These are phyloP conservation scores for Cervus canadensis DNA, from an alignment of 2,113 vertebrate genomes.

Conservation along the genomic window DNA sequence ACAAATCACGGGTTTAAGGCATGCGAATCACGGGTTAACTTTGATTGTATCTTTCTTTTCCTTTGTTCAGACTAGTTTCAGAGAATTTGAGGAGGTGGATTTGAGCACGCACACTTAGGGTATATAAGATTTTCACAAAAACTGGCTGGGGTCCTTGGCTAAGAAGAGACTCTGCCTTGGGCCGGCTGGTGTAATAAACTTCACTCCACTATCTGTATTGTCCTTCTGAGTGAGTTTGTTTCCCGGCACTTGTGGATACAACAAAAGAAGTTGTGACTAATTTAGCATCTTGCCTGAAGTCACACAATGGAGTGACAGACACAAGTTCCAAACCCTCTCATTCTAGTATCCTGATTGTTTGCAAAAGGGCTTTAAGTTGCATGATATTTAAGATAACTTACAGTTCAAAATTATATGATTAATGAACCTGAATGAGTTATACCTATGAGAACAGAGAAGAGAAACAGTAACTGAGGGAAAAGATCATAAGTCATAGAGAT, in stretches of 20 bases:
- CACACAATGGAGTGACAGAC: neutral
- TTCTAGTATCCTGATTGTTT: neutral
- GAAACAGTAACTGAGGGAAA: neutral
- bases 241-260: neutral
- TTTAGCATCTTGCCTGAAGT: neutral
- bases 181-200: neutral
- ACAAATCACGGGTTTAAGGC: neutral
- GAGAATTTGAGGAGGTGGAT: neutral
- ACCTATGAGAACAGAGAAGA: neutral
- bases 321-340: neutral
- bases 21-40: neutral
- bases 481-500: neutral
- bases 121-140: neutral
- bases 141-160: neutral
- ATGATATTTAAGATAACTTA: neutral
- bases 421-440: neutral
- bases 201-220: neutral
- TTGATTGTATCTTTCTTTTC: neutral
- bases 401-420: neutral
- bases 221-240: neutral
- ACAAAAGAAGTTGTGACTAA: neutral
- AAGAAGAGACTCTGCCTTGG: neutral
- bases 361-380: neutral
- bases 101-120: fast-evolving
- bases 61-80: neutral